Base-by-base conservation (phyloP, 2,113 vertebrate species). In the Lepisosteus osseus region DNA sequence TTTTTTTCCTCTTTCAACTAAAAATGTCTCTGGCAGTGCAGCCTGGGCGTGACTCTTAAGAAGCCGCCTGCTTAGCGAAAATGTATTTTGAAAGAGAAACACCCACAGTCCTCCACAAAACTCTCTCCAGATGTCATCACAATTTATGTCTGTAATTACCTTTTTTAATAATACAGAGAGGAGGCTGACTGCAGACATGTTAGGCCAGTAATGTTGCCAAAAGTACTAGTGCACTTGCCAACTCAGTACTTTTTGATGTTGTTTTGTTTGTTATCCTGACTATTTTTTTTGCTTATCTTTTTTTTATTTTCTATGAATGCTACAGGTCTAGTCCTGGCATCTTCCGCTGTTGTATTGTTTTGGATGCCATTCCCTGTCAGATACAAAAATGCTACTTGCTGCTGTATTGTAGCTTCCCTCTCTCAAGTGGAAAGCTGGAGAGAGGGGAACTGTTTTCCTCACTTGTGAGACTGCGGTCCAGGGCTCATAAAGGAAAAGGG, bases 101-200 rank as follows among this genome's bases (percentile, higher is more conserved):
- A 62, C 69, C 67, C 61, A 73, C 66, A 67, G 62, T 65, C 43
- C 69, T 64, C 15, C 6, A 55, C 44, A 71, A 74, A 74, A 69
- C 56, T 61, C 63, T 42, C 73, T 83, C 73, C 77, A 79, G 68
- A 82, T 84, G 78, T 84, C 79, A 62, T 71, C 51, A 70, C 75
- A 79, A 83, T 87, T 79, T 85, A 84, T 76, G 80, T 74, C 79
- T 85, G 78, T 86, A 84, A 87, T 84, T 85, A 86, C 73, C 76
- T 80, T 78, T 79, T 72, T 78, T 86, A 84, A 86, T 84, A 80
- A 79, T 78, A 80, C 69, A 63, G 71, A 64, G 76, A 62, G 51
- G 44, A 57, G 65, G 66, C 55, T 63, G 54, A 15, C 54, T 62
- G 74, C 75, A 77, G 73, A 77, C 82, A 69, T 70, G 65, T 78